phyloP scores from a whole-genome alignment of 1,140 invertebrate genomes.

The Zaprionus lachaisei region DNA sequence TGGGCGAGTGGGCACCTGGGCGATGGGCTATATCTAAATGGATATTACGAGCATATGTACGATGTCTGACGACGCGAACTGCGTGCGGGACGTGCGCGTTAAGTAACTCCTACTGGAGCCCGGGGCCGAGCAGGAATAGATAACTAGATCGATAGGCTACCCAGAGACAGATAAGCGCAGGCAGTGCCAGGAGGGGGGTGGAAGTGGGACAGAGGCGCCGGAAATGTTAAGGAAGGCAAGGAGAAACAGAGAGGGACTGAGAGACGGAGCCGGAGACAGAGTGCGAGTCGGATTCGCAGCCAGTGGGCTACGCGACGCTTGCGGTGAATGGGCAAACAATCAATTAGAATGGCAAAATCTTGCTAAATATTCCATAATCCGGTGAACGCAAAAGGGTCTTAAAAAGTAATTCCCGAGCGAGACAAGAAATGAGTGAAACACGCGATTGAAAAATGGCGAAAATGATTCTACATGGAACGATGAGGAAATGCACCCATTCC shows the following conservation, averaged over 20 bases:
- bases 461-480: constrained; percentile 2
- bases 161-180: constrained; percentile 59
- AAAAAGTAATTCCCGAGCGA: constrained; percentile 75
- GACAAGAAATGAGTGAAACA: constrained; percentile 51
- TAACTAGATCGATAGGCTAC: constrained; percentile 68
- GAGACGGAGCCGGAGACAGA: neutral
- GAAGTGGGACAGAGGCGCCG: constrained; percentile 4
- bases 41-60: constrained; percentile 73
- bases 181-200: neutral
- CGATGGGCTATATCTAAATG: constrained; percentile 76
- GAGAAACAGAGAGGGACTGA: neutral
- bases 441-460: constrained; percentile 42
- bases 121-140: constrained; percentile 49
- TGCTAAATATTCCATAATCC: constrained; percentile 76
- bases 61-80: constrained; percentile 26
- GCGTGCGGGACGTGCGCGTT: constrained; percentile 30
- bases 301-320: constrained; percentile 23
- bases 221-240: constrained; percentile 8
- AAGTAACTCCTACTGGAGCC: constrained; percentile 62
- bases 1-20: constrained; percentile 37
- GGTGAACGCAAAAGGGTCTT: constrained; percentile 71
- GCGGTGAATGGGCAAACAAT: constrained; percentile 67
- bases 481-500: constrained; percentile 17
- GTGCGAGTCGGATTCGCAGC: neutral
- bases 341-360: constrained; percentile 82